Conservation (phyloP, 2,888 invertebrate species). For the Acronicta leporina region DNA sequence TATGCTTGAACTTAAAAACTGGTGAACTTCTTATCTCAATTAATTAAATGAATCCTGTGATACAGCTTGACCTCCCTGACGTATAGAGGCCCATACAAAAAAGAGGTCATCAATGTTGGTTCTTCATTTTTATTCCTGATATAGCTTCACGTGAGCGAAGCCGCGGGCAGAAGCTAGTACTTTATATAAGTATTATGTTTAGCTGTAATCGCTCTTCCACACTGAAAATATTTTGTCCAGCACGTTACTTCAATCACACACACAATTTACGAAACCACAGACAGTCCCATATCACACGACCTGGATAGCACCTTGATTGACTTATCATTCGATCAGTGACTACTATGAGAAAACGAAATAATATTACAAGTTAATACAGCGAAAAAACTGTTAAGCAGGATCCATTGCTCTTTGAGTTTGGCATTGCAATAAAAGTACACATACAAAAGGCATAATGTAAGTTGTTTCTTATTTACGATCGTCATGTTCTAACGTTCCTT, state of each 20-base stretch:
- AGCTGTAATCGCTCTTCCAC: too few relatives aligned
- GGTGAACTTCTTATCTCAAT: too few relatives aligned
- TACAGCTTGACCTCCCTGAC: too few relatives aligned
- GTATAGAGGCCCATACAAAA: too few relatives aligned
- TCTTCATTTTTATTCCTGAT: too few relatives aligned
- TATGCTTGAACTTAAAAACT: too few relatives aligned
- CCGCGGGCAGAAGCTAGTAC: too few relatives aligned
- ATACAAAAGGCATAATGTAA: constrained; percentile 11
- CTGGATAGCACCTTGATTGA: constrained; percentile 71
- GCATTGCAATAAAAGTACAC: accelerated
- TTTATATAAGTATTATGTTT: too few relatives aligned
- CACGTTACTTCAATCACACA: constrained; percentile 41
- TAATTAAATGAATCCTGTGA: too few relatives aligned
- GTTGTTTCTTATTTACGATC: too few relatives aligned
- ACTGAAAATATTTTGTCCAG: constrained; percentile 7
- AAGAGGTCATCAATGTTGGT: too few relatives aligned
- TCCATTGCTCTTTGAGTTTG: constrained; percentile 12
- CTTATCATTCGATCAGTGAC: constrained; percentile 69
- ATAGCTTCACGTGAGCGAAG: too few relatives aligned
- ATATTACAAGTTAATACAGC: background rate
- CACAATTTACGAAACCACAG: constrained; percentile 46
- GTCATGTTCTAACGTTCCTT: background rate
- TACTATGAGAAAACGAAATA: constrained; percentile 23
- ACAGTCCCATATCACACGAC: constrained; percentile 61
- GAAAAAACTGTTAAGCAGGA: background rate